Evolutionary conservation across 2,888 invertebrate genomes (phyloP), one percentile per base, ranked within the genome.

Genomic region (Ectemnius continuus): DNA sequence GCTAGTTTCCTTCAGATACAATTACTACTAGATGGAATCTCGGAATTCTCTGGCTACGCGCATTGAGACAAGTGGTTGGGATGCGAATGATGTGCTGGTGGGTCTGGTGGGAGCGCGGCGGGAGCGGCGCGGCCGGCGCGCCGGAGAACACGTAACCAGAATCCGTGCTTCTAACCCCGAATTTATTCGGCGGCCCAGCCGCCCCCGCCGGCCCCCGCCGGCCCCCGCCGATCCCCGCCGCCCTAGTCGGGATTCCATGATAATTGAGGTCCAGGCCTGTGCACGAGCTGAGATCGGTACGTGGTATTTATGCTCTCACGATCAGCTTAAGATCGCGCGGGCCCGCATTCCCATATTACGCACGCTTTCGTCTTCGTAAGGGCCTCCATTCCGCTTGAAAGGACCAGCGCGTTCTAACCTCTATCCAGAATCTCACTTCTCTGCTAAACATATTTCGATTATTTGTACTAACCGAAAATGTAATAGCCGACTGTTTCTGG

Each of bases 311-410:
- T 86, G 86, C 81, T 85, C 79, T 82, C 78, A 36, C 36, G 36
- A 36, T 83, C 80, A 82, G 79, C 81, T 86, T 83, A 85, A 86
- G 82, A 83, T 84, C 79, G 74, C 79, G 74, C 79, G 79, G 75
- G 78, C 71, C 65, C 66, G 71, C 76, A 83, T 87, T 84, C 84
- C 82, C 86, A 86, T 87, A 82, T 87, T 86, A 85, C 79, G 80
- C 81, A 73, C 66, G 77, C 81, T 81, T 85, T 81, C 82, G 80
- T 72, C 75, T 78, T 77, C 71, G 23, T 23, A 23, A 23, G 23
- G 23, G 23, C 3, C 3, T 3, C 23, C 2, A 3, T 72, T 74
- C 64, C 75, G 80, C 78, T 85, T 84, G 23, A 23, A 2, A 2
- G 23, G 3, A 23, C 3, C 23, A 23, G 2, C 23, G 23, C 23